Base-by-base conservation (phyloP, 1,140 invertebrate species). In the Dinoponera quadriceps region DNA sequence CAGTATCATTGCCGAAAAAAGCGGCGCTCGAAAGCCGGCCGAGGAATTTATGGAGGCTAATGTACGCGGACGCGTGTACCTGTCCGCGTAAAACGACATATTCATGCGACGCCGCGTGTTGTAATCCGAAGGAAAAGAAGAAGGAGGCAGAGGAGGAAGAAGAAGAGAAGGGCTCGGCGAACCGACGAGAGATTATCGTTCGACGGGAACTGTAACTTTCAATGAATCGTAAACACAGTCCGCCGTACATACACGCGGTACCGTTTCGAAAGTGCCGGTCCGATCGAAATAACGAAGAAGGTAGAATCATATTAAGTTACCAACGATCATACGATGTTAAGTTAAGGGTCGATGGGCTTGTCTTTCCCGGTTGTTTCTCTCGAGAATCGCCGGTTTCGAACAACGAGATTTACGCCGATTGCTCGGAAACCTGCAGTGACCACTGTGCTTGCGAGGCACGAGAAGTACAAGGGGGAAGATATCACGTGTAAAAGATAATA, bases 131-230 rank as follows among this genome's bases (percentile, higher is more conserved):
- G 62, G 20, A 57, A 7, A 3, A 33, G 33, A 7, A 33, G 33
- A 33, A 33, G 33, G n/a, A n/a, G n/a, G n/a, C n/a, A n/a, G n/a
- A 44, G 11, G 38, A 44, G 11, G 38, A 44, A 44, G 38, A 44
- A 44, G 38, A 9, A 44, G 38, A 44, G 11, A 33, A 44, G 44
- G 63, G n/a, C 44, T 33, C 27, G 57, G 73, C 49, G 29, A 25
- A 49, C 22, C 22, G 74, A 54, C 51, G 51, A 80, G 65, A 71
- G 65, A 71, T 80, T 80, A 80, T 80, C 65, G 75, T 80, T 80
- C 65, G 22, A 80, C 51, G n/a, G 38, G 59, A 57, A 80, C 20
- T 69, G 75, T 69, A 80, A 80, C 38, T 80, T 29, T 57, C 63
- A 20, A 69, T 80, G 51, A 80, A 80, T 48, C 51, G 65, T 69